phyloP scores from a whole-genome alignment of 2,797 vertebrate species.

The Podargus strigoides region DNA sequence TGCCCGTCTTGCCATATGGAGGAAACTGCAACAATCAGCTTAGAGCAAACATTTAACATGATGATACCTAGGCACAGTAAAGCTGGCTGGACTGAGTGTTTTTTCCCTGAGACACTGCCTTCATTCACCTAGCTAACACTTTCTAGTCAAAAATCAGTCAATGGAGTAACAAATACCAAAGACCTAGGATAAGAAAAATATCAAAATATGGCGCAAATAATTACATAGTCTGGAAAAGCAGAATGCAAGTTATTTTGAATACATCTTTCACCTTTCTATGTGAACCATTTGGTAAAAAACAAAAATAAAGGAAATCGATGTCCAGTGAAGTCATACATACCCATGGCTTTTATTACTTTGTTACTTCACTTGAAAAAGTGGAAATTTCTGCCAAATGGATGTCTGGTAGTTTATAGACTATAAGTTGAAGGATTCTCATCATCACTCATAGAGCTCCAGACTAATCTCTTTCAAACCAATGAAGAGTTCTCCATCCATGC shows the following conservation, averaged over 20 bases:
- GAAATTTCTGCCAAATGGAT: not conserved
- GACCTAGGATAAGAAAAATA: not conserved
- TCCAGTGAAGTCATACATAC: not conserved
- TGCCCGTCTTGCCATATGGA: not conserved
- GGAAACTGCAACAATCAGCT: not conserved
- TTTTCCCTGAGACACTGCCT: not conserved
- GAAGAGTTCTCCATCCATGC: not conserved
- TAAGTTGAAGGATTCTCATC: not conserved
- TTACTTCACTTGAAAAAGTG: not conserved
- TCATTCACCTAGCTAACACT: not conserved
- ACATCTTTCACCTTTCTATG: not conserved
- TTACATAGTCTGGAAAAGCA: not conserved
- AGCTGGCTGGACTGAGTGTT: not conserved
- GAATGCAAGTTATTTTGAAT: not conserved
- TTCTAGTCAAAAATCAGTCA: not conserved
- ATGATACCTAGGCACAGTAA: not conserved
- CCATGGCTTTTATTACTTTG: not conserved
- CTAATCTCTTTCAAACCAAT: not conserved
- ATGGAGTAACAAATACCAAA: not conserved
- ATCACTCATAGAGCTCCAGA: not conserved
- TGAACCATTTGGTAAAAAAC: accelerated
- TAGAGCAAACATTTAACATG: not conserved
- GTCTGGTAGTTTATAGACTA: not conserved
- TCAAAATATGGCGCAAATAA: not conserved
- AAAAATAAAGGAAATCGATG: not conserved